A percentile compares a stretch with the other conserved stretches of the same genome.
These are phyloP conservation scores for Lampris incognitus DNA, from an alignment of 2,113 vertebrate species.

Conservation along the genomic window DNA sequence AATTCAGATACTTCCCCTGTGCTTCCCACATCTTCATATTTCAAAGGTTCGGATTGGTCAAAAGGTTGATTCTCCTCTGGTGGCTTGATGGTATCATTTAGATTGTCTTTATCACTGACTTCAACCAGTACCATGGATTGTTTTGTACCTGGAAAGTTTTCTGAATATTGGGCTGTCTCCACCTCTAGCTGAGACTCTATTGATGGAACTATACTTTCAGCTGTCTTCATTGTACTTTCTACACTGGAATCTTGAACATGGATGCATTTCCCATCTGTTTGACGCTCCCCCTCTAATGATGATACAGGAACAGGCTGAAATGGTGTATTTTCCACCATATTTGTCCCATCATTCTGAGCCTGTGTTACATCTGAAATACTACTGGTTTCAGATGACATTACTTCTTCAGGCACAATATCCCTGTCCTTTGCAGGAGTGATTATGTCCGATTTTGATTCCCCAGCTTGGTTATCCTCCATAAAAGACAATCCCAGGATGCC, in stretches of 20 bases:
- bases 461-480: slow-evolving; percentile 84
- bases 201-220: slow-evolving; percentile 8
- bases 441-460: slow-evolving; percentile 44
- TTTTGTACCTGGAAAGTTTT: slow-evolving; percentile 14
- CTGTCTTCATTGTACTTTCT: background rate
- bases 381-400: slow-evolving; percentile 6
- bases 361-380: slow-evolving; percentile 24
- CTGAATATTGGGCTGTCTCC: slow-evolving; percentile 23
- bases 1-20: slow-evolving; percentile 6
- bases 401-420: slow-evolving; percentile 15
- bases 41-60: background rate
- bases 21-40: slow-evolving; percentile 2
- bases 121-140: slow-evolving; percentile 1
- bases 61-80: slow-evolving; percentile 23
- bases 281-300: slow-evolving; percentile 7
- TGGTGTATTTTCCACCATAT: slow-evolving; percentile 7
- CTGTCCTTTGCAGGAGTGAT: slow-evolving; percentile 11
- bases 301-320: slow-evolving; percentile 2
- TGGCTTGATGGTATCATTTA: background rate
- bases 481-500: slow-evolving; percentile 87
- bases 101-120: slow-evolving; percentile 17
- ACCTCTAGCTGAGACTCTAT: slow-evolving; percentile 11
- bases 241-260: slow-evolving; percentile 30
- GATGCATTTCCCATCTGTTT: slow-evolving; percentile 21
- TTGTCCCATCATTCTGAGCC: slow-evolving; percentile 10